Percentiles rank a stretch among this genome's conserved stretches.
phyloP scores from a whole-genome alignment of 2,888 invertebrate genomes.

The Acanthosoma haemorrhoidale region DNA sequence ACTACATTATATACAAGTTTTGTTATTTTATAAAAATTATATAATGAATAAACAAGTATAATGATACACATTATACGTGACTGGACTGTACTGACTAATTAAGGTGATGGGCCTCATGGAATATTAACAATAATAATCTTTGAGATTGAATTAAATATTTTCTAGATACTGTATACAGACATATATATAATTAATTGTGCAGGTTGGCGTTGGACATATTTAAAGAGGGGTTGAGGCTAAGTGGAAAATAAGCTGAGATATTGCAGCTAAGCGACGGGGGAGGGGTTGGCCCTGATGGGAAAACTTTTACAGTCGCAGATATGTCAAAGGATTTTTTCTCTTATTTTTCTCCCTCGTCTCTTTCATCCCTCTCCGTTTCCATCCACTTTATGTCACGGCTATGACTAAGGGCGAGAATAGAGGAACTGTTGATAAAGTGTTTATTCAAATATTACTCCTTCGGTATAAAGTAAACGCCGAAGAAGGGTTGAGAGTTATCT shows the following conservation, averaged over 20 bases:
- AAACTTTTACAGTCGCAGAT: neutral
- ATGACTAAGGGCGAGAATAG: neutral
- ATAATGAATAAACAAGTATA: too few species aligned
- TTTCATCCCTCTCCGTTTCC: neutral
- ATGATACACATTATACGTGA: too few species aligned
- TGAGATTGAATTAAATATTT: too few species aligned
- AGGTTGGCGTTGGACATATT: too few species aligned
- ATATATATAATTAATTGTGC: too few species aligned
- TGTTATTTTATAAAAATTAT: too few species aligned
- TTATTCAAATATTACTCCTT: neutral
- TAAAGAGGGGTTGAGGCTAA: neutral
- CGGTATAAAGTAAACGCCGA: neutral
- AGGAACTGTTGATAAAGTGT: neutral
- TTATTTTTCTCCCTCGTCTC: neutral
- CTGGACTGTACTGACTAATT: too few species aligned
- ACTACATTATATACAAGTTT: too few species aligned
- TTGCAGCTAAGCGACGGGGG: neutral
- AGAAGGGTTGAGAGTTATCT: neutral
- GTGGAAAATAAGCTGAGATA: constrained; percentile 6
- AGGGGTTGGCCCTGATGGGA: neutral
- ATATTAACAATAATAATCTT: too few species aligned
- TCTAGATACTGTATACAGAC: too few species aligned
- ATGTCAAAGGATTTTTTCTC: constrained; percentile 9
- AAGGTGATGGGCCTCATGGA: too few species aligned
- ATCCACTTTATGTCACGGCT: neutral